Evolutionary conservation across 2,113 vertebrate species (phyloP), one percentile per base, ranked within the genome.

Genomic region (Mormyrus iriodes): DNA sequence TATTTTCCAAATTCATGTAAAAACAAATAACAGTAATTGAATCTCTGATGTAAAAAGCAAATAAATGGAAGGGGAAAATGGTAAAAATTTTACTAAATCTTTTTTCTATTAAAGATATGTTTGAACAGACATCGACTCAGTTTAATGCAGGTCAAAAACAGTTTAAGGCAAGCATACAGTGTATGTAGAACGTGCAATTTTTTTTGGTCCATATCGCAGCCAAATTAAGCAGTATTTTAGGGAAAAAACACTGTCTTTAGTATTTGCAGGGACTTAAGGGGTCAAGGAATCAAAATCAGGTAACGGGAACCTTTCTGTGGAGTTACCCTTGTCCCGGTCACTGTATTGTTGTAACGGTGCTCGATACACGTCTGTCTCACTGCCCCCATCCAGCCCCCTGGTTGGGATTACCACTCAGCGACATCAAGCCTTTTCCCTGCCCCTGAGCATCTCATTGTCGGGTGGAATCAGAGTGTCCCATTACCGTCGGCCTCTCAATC

Each of bases 401-500:
- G 83, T 49, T 58, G 69, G 84, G 88, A 49, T 89, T 90, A 90
- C 76, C 49, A 44, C 35, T 53, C 65, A 55, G 19, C 24, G 61
- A 88, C 42, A 76, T 35, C 17, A 73, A 82, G 58, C 79, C 58
- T 69, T 39, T 55, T 53, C 69, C 73, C 51, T 82, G 44, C 69
- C 39, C 27, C 39, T 42, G 82, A 55, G 51, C 48, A 51, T 46
- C 55, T 90, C 84, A 21, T 85, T 83, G 58, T 61, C 61, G 27
- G 48, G 73, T 48, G 9, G 39, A n/a, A 83, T 58, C 1, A 4
- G 24, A 69, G 90, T 92, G 86, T 91, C 35, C 44, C 52, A 69
- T 93, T 91, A 91, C 91, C 48, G 53, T 35, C 12, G 31, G 73
- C 88, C 87, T 85, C 88, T 91, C 87, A 65, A 86, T 89, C 85